Base-by-base conservation (phyloP, 1,140 invertebrate genomes). In the Hesperophylax magnus region DNA sequence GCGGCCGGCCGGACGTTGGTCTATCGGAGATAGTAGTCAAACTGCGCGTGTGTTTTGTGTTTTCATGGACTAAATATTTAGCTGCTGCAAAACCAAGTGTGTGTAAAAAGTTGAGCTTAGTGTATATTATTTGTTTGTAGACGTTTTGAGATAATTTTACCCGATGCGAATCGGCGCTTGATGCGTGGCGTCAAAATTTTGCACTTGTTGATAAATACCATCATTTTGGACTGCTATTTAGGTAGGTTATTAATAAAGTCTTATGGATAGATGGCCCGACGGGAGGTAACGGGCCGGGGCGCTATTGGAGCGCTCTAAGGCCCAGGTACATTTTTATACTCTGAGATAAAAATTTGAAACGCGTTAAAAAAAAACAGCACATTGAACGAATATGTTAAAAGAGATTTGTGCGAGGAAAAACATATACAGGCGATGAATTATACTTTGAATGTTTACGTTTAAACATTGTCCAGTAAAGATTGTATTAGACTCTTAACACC, bases 201-300 rank as follows among this genome's bases (percentile, higher is more conserved):
- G 71, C 71, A 74, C 71, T 74, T 74, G 71, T 74, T 74, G 71
- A 74, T 74, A 74, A 34, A 71, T 74, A 27, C 47, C 71, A 74
- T 74, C 47, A 74, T 74, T 74, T 74, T 74, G 71, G 71, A 74
- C 71, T 74, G 71, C 71, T 74, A 74, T 74, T 74, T 74, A 74
- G 54, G 27, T 74, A 74, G 47, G 53, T 27, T 74, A 69, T 69
- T 9, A 69, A 34, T 47, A 69, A 69, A 39, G 65, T 69, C 20
- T 65, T 27, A 65, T 8, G 24, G 24, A 24, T 65, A 22, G 61
- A 65, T 17, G 39, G 24, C 8, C 24, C 5, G 34, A 34, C n/a
- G 20, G 11, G 27, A 34, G n/a, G 20, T 3, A 17, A 53, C 71
- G 22, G 47, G 71, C 17, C 18, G 71, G 3, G 17, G 3, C 39